Percentiles rank a stretch among this genome's conserved stretches.
These are phyloP conservation scores for Papilio protenor DNA, from an alignment of 2,888 invertebrate species.

Conservation along the genomic window DNA sequence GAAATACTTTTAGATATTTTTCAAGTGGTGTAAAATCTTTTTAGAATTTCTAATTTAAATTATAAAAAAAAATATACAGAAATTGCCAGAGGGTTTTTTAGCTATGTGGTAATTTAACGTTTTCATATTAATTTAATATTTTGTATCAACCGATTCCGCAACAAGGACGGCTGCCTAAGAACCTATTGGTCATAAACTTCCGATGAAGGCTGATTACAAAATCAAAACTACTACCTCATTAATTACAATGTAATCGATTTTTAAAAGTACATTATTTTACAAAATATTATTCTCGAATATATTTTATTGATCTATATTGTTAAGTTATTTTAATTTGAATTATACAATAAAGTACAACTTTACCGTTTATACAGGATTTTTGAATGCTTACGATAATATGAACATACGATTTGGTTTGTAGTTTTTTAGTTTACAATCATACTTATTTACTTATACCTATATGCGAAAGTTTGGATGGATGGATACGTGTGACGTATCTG, in stretches of 20 bases:
- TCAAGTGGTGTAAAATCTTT: not conserved
- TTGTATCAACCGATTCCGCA: constrained; percentile 25
- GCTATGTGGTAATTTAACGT: not conserved
- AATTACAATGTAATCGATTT: constrained; percentile 30
- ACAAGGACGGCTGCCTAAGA: constrained; percentile 30
- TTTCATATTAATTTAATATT: not conserved
- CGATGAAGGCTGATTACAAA: constrained; percentile 33
- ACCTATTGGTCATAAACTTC: constrained; percentile 35
- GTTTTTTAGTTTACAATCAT: too few species aligned
- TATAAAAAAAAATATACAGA: not conserved
- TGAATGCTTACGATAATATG: not conserved
- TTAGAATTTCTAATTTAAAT: too few species aligned
- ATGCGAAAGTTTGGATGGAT: too few species aligned
- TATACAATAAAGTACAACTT: not conserved
- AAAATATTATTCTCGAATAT: not conserved
- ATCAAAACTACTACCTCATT: constrained; percentile 30
- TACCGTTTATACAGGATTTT: not conserved
- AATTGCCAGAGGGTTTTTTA: not conserved
- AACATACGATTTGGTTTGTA: not conserved
- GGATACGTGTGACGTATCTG: too few species aligned
- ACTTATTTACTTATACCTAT: not conserved
- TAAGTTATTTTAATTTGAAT: not conserved
- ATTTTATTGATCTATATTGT: not conserved
- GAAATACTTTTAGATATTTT: not conserved
- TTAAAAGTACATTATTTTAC: not conserved